These are phyloP conservation scores for Xenentodon cancila DNA, from an alignment of 2,797 vertebrate species.

Conservation along the genomic window DNA sequence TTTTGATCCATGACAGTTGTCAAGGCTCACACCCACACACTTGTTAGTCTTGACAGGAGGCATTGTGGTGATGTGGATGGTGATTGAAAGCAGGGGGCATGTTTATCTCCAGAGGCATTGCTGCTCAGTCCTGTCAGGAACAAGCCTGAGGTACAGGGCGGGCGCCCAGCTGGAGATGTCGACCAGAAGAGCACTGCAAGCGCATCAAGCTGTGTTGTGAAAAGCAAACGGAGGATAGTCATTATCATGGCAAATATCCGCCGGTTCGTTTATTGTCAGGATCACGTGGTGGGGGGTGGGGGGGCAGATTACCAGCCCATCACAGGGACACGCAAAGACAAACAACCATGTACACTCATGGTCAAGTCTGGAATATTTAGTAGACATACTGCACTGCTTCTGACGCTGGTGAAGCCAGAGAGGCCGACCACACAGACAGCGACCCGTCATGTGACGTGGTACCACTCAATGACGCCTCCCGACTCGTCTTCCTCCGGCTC, in stretches of 20 bases:
- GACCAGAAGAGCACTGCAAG: background rate
- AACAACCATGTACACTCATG: too few relatives aligned
- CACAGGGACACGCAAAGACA: too few relatives aligned
- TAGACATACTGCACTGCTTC: too few relatives aligned
- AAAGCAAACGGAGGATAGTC: slow-evolving; percentile 10
- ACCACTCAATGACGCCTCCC: too few relatives aligned
- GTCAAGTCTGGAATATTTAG: too few relatives aligned
- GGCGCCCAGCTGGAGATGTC: slow-evolving; percentile 21
- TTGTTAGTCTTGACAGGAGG: slow-evolving; percentile 45
- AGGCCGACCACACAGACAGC: too few relatives aligned
- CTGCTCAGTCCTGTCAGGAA: slow-evolving; percentile 24
- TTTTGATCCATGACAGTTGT: slow-evolving; percentile 37
- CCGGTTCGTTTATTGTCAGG: too few relatives aligned
- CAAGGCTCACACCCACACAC: slow-evolving; percentile 23
- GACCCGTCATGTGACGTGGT: too few relatives aligned
- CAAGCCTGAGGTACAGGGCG: slow-evolving; percentile 19
- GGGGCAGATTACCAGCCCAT: too few relatives aligned
- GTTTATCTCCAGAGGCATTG: slow-evolving; percentile 10
- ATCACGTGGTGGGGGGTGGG: too few relatives aligned
- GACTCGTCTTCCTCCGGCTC: too few relatives aligned
- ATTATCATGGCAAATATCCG: slow-evolving; percentile 24
- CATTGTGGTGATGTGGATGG: slow-evolving; percentile 37
- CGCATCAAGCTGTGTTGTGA: slow-evolving; percentile 11
- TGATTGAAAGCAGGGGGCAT: slow-evolving; percentile 36
- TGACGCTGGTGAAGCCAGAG: too few relatives aligned